Evolutionary conservation across 2,888 invertebrate genomes (phyloP), one percentile per base, ranked within the genome.

Genomic region (Philhelius pedissequus): DNA sequence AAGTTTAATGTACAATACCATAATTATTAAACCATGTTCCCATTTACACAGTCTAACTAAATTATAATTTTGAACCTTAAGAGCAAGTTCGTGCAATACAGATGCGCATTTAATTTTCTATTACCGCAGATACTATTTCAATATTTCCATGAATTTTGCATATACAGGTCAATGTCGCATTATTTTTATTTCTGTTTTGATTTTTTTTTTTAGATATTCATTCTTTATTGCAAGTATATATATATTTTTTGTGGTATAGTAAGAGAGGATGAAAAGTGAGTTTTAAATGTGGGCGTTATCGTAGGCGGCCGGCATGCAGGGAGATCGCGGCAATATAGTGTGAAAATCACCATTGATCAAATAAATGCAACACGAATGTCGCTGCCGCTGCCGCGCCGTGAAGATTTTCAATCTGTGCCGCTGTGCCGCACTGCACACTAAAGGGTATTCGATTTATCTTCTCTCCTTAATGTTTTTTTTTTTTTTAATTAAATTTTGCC

Each of bases 131-230:
- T 45, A 35, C 27, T 68, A 60, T 69, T 74, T 43, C 45, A 60
- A 20, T 45, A 79, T 74, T 69, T 84, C 54, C 79, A 79, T 64
- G 20, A 40, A 79, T 75, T 75, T 79, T 75, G 83, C 83, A 84
- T 78, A 79, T 75, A 68, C 80, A 54, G 84, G 84, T 79, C 84
- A 84, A 84, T 84, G 84, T 76, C 80, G 71, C 18, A 68, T 40
- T 40, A n/a, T 58, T 62, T 73, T 54, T 22, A 35, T 38, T 74
- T 43, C 35, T 66, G 66, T 84, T 84, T 75, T 66, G 70, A 83
- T 83, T 78, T 64, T 43, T 13, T 52, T 27, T 52, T 6, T 50
- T 11, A 52, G 50, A 38, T 27, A 20, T 25, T 13, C 50, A 30
- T 54, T 22, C 25, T 52, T 52, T 50, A 48, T 77, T 60, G 43